A percentile compares a stretch with the other conserved stretches of the same genome.
Evolutionary conservation across 2,888 invertebrate genomes (phyloP).

Genomic region (Diarsia brunnea): DNA sequence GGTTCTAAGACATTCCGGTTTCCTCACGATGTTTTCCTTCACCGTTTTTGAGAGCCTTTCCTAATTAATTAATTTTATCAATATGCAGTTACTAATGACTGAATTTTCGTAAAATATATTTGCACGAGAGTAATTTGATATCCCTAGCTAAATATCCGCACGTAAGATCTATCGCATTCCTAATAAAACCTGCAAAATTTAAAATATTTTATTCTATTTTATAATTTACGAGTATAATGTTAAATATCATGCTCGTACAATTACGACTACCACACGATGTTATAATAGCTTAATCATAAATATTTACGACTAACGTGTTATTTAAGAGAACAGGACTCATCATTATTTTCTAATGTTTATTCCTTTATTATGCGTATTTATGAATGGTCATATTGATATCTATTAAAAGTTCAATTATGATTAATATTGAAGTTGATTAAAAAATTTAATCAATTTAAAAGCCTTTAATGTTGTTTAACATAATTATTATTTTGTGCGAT

Average conservation of each 20-base stretch:
- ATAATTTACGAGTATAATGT: slow-evolving; percentile 31
- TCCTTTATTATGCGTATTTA: slow-evolving; percentile 23
- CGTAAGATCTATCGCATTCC: too few relatives aligned
- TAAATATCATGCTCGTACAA: slow-evolving; percentile 19
- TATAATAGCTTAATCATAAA: slow-evolving; percentile 33
- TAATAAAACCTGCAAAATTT: neutral
- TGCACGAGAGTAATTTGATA: neutral
- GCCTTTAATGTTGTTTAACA: neutral
- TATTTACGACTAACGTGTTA: slow-evolving; percentile 33
- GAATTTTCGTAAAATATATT: neutral
- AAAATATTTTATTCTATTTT: neutral
- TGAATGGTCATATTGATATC: neutral
- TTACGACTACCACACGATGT: slow-evolving; percentile 51
- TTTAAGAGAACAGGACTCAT: neutral
- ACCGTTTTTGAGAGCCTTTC: too few relatives aligned
- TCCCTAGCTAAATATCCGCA: too few relatives aligned
- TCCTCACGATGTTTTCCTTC: too few relatives aligned
- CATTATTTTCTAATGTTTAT: slow-evolving; percentile 20
- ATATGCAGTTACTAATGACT: neutral
- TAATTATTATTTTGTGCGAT: neutral
- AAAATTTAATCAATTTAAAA: slow-evolving; percentile 19
- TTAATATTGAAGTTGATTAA: slow-evolving; percentile 29
- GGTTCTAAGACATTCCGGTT: too few relatives aligned
- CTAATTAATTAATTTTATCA: neutral
- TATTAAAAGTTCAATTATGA: slow-evolving; percentile 22